phyloP scores from a whole-genome alignment of 2,797 vertebrate genomes.

The Aphelocoma californica region DNA sequence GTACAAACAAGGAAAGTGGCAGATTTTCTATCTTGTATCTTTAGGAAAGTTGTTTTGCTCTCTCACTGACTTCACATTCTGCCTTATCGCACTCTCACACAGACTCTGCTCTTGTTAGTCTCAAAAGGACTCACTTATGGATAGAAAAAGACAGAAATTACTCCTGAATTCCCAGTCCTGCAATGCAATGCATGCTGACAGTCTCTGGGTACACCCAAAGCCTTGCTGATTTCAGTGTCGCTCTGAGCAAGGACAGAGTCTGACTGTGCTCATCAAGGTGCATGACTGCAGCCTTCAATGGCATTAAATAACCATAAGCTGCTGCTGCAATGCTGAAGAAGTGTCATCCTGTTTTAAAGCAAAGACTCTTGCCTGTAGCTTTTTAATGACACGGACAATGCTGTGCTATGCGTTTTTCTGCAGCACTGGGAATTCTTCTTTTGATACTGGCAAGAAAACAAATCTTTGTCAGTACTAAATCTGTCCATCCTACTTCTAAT shows the following conservation, averaged over 20 bases:
- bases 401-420: not conserved
- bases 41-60: not conserved
- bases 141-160: not conserved
- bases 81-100: not conserved
- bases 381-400: not conserved
- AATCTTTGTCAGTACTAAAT: not conserved
- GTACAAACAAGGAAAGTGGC: not conserved
- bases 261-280: slow-evolving; percentile 8
- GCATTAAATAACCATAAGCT: slow-evolving; percentile 53
- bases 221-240: not conserved
- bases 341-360: slow-evolving; percentile 10
- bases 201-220: not conserved
- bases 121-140: not conserved
- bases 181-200: not conserved
- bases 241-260: slow-evolving; percentile 16
- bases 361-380: not conserved
- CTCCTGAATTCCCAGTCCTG: not conserved
- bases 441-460: not conserved
- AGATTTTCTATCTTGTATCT: slow-evolving; percentile 5
- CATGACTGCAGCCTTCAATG: not conserved
- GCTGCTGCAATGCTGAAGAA: slow-evolving; percentile 55
- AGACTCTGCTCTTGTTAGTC: not conserved
- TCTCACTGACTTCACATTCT: not conserved
- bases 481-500: not conserved
- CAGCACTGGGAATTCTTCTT: not conserved